Conservation (phyloP, 2,888 invertebrate species). For the Cryptophagus acutangulus region DNA sequence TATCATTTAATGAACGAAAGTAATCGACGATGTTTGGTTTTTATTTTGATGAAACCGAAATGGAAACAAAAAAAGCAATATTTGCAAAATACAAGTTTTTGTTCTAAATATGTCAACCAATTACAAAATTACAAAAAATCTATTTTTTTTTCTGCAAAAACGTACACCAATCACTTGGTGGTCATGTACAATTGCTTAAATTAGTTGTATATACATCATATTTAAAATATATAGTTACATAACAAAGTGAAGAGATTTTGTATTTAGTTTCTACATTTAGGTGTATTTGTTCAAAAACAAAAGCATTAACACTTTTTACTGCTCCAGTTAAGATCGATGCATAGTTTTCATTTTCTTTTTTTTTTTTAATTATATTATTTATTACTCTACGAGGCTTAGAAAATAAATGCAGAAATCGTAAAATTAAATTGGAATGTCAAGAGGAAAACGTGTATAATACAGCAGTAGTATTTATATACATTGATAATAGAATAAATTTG, state of each 20-base stretch:
- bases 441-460: slow-evolving; percentile 11
- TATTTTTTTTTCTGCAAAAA: slow-evolving; percentile 32
- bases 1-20: slow-evolving; percentile 17
- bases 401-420: neutral
- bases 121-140: slow-evolving; percentile 36
- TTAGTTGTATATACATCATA: slow-evolving; percentile 32
- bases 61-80: slow-evolving; percentile 14
- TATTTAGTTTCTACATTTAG: neutral
- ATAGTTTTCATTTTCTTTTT: too few relatives aligned
- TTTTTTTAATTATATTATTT: too few relatives aligned
- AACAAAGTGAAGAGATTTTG: neutral
- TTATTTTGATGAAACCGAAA: slow-evolving; percentile 6
- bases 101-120: slow-evolving; percentile 23
- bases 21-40: slow-evolving; percentile 11
- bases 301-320: too few relatives aligned
- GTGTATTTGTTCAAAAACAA: too few relatives aligned
- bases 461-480: too few relatives aligned
- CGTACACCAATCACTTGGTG: slow-evolving; percentile 31
- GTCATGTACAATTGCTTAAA: slow-evolving; percentile 33
- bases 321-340: neutral
- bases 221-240: slow-evolving; percentile 21
- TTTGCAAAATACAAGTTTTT: slow-evolving; percentile 9
- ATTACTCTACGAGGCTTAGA: neutral
- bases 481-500: too few relatives aligned
- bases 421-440: slow-evolving; percentile 16